Conservation (phyloP, 2,888 invertebrate genomes). For the Prosopocoilus inquinatus region DNA sequence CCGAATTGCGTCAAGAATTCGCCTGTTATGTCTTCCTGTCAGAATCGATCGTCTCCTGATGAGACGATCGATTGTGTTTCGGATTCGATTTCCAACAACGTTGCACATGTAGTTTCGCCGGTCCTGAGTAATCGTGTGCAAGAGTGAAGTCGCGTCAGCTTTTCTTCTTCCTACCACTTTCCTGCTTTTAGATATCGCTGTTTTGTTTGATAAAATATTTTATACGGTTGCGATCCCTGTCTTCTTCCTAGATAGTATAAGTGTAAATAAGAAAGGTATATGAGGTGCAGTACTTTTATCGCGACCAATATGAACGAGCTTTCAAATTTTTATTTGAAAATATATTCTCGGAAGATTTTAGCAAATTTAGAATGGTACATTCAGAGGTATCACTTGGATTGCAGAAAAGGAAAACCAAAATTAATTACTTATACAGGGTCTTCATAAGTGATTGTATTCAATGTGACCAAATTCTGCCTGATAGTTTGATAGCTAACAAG, state of each 20-base stretch:
- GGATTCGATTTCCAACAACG: constrained; percentile 1
- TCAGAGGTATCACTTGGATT: too few species aligned
- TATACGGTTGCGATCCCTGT: neutral
- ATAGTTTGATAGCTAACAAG: too few species aligned
- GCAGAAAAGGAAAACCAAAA: too few species aligned
- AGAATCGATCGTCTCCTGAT: neutral
- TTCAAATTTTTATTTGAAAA: too few species aligned
- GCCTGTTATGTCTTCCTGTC: neutral
- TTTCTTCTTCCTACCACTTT: neutral
- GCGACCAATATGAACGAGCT: too few species aligned
- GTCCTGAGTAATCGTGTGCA: constrained; percentile 6
- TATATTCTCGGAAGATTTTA: too few species aligned
- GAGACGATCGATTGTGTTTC: neutral
- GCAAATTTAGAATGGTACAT: too few species aligned
- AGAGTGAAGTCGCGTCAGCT: neutral
- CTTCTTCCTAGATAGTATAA: neutral
- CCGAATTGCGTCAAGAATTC: neutral
- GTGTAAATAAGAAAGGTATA: neutral
- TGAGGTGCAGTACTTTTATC: too few species aligned
- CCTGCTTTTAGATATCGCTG: neutral
- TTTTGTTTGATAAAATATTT: neutral
- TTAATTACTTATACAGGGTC: too few species aligned
- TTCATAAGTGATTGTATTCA: too few species aligned
- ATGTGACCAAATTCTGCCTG: too few species aligned
- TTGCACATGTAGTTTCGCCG: neutral